A percentile compares a stretch with the other conserved stretches of the same genome.
Evolutionary conservation across 2,888 invertebrate species (phyloP).

Genomic region (Agrotis exclamationis): DNA sequence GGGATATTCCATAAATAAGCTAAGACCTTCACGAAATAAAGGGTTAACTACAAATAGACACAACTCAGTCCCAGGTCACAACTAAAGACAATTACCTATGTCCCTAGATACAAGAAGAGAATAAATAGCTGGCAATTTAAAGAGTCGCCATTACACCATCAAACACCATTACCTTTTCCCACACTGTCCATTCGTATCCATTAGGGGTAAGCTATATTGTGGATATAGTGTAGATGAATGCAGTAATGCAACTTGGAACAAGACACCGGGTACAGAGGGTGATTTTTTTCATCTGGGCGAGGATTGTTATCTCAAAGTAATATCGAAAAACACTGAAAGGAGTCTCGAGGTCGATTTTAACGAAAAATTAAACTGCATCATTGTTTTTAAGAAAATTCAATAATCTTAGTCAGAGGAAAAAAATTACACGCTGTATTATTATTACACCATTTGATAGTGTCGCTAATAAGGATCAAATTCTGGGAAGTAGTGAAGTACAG

Average conservation of each 20-base stretch:
- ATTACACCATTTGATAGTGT: too few species aligned
- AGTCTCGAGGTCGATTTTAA: too few species aligned
- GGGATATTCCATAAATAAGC: too few species aligned
- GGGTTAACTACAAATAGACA: constrained; percentile 7
- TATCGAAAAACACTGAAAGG: too few species aligned
- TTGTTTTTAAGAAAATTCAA: too few species aligned
- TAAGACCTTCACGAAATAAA: neutral
- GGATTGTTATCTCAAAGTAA: too few species aligned
- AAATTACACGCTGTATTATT: too few species aligned
- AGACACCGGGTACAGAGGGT: neutral
- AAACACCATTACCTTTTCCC: constrained; percentile 78
- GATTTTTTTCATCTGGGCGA: too few species aligned
- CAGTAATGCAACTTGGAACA: constrained; percentile 29
- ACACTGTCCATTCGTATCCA: constrained; percentile 77
- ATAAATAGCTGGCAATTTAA: constrained; percentile 66
- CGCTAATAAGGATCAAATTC: too few species aligned
- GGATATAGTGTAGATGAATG: neutral
- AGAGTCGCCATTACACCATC: constrained; percentile 68
- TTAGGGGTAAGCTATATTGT: constrained; percentile 68
- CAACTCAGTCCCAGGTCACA: constrained; percentile 27
- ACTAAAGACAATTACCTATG: constrained; percentile 56
- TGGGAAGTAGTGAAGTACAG: too few species aligned
- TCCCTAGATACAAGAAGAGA: constrained; percentile 46
- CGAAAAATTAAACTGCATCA: too few species aligned
- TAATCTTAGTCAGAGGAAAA: too few species aligned